These are phyloP conservation scores for Siniperca obscura DNA, from an alignment of 2,797 vertebrate species.

Conservation along the genomic window DNA sequence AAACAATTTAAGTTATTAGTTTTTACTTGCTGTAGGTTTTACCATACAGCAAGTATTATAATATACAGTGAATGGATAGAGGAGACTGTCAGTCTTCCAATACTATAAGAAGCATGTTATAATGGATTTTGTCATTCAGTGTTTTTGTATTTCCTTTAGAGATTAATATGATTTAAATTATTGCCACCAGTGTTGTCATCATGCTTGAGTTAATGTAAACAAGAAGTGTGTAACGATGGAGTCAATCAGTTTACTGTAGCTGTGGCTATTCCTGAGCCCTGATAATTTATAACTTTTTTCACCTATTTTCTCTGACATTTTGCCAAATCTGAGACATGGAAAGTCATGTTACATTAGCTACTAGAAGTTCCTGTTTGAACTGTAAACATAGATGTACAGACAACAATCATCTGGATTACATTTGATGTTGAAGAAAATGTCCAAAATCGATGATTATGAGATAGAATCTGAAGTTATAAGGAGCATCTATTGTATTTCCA, in stretches of 20 bases:
- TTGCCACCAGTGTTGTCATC: background rate
- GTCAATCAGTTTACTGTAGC: background rate
- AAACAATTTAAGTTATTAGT: too few species aligned
- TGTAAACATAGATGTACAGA: background rate
- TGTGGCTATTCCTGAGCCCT: background rate
- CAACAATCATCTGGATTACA: background rate
- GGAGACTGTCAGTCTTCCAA: background rate
- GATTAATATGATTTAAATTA: background rate
- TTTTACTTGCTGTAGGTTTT: too few species aligned
- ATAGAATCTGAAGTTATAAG: background rate
- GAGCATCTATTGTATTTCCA: background rate
- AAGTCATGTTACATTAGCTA: constrained; percentile 26
- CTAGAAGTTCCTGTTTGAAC: background rate
- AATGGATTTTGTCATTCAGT: background rate
- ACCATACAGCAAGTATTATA: background rate
- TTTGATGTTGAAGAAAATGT: background rate
- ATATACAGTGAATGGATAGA: background rate
- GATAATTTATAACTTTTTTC: background rate
- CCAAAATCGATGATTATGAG: background rate
- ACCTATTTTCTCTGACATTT: constrained; percentile 1
- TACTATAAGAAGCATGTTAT: background rate
- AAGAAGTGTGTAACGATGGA: background rate
- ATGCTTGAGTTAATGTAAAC: background rate
- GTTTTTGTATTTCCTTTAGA: background rate
- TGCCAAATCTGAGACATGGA: background rate